Evolutionary conservation across 2,113 vertebrate species (phyloP).

Genomic region (Peromyscus leucopus): DNA sequence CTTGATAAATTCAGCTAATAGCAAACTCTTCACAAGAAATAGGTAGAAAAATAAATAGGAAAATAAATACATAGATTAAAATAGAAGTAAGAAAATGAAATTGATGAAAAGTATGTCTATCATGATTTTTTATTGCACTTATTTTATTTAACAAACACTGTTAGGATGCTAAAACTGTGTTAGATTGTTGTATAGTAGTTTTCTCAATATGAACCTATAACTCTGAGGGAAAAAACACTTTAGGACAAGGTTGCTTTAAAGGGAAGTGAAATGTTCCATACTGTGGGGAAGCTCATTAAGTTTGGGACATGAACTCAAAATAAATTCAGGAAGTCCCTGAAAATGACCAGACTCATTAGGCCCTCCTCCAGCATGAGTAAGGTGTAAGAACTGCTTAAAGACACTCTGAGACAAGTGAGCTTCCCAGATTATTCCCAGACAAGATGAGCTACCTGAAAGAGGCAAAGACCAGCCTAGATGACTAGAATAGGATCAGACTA

Average conservation of each 20-base stretch:
- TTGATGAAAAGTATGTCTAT: neutral
- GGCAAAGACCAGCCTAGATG: neutral
- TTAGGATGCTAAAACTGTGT: neutral
- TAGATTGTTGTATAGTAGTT: neutral
- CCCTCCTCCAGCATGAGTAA: neutral
- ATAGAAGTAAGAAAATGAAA: no score
- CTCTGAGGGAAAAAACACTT: neutral
- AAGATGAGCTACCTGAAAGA: neutral
- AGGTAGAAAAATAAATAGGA: no score
- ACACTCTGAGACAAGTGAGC: neutral
- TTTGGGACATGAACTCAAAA: neutral
- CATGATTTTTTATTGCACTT: neutral
- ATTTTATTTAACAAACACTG: conserved; percentile 30
- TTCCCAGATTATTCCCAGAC: neutral
- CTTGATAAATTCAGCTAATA: neutral
- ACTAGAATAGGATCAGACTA: neutral
- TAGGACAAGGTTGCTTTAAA: neutral
- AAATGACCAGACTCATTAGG: neutral
- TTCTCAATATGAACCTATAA: neutral
- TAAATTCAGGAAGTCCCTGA: neutral
- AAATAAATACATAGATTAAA: no score
- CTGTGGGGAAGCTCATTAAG: neutral
- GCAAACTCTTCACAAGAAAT: neutral
- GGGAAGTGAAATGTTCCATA: neutral
- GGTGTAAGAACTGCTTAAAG: neutral